Evolutionary conservation across 2,888 invertebrate genomes (phyloP).

Genomic region (Chelonus formosanus): DNA sequence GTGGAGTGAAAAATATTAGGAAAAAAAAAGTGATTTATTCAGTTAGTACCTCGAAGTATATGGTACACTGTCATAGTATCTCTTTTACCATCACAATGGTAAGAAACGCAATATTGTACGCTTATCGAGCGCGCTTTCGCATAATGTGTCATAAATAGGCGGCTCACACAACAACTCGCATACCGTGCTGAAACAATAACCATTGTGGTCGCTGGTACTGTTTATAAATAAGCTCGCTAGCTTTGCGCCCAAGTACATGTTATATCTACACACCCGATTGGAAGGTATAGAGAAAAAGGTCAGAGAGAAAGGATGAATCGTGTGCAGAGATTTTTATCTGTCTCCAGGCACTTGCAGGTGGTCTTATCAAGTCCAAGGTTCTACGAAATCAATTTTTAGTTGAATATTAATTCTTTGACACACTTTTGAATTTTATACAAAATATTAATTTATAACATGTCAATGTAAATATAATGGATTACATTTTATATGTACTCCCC

Average conservation of each 20-base stretch:
- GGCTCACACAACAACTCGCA: conserved; percentile 49
- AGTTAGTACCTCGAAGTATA: no score
- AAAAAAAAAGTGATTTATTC: no score
- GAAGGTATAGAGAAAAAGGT: conserved; percentile 16
- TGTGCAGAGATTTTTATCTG: conserved; percentile 56
- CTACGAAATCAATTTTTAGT: neutral
- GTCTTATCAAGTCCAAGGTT: conserved; percentile 49
- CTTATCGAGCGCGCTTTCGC: conserved; percentile 63
- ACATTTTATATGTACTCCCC: no score
- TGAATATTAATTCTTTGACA: conserved; percentile 11
- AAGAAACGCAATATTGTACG: conserved; percentile 53
- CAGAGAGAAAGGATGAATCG: conserved; percentile 7
- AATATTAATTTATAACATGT: no score
- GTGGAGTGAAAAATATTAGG: no score
- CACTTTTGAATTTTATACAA: neutral
- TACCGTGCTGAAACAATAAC: conserved; percentile 61
- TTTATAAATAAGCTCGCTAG: conserved; percentile 58
- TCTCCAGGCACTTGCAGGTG: conserved; percentile 50
- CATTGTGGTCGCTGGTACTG: conserved; percentile 61
- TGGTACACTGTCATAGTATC: conserved; percentile 45
- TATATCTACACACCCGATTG: conserved; percentile 17
- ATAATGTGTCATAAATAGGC: conserved; percentile 66
- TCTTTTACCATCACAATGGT: conserved; percentile 62
- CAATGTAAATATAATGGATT: no score
- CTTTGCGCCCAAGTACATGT: conserved; percentile 4